phyloP scores from a whole-genome alignment of 2,888 invertebrate genomes.

The Branchipolynoe longqiensis region DNA sequence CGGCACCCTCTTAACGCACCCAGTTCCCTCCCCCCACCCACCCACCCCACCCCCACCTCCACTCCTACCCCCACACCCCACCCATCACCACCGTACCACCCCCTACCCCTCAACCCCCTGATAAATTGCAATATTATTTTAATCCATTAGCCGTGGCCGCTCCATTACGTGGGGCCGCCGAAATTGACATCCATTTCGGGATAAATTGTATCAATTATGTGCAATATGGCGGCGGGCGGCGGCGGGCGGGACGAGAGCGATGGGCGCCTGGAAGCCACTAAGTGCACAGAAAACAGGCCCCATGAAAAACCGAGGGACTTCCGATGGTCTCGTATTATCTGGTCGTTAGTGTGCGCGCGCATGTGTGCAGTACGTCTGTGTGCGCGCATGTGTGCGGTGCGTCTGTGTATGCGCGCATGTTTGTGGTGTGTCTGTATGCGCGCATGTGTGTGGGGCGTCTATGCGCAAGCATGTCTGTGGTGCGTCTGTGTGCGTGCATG shows the following conservation, averaged over 20 bases:
- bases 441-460: too few relatives aligned
- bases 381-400: not conserved
- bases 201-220: conserved; percentile 56
- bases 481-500: too few relatives aligned
- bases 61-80: not conserved
- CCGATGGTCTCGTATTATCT: conserved; percentile 54
- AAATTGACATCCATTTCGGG: conserved; percentile 52
- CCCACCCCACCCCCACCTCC: not conserved
- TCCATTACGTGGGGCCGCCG: conserved; percentile 44
- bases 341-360: conserved; percentile 2
- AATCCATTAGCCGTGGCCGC: conserved; percentile 53
- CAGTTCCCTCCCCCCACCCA: not conserved
- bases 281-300: conserved; percentile 16
- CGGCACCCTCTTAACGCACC: too few relatives aligned
- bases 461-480: too few relatives aligned
- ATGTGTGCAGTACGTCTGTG: conserved; percentile 1
- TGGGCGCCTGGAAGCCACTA: conserved; percentile 32
- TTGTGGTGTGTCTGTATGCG: too few relatives aligned
- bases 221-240: conserved; percentile 8
- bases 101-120: conserved; percentile 14
- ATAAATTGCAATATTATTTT: conserved; percentile 56
- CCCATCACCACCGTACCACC: not conserved
- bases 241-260: conserved; percentile 16
- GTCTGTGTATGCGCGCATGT: too few relatives aligned
- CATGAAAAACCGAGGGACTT: conserved; percentile 48